A percentile compares a stretch with the other conserved stretches of the same genome.
Evolutionary conservation across 2,797 vertebrate genomes (phyloP).

Genomic region (Malurus splendens): DNA sequence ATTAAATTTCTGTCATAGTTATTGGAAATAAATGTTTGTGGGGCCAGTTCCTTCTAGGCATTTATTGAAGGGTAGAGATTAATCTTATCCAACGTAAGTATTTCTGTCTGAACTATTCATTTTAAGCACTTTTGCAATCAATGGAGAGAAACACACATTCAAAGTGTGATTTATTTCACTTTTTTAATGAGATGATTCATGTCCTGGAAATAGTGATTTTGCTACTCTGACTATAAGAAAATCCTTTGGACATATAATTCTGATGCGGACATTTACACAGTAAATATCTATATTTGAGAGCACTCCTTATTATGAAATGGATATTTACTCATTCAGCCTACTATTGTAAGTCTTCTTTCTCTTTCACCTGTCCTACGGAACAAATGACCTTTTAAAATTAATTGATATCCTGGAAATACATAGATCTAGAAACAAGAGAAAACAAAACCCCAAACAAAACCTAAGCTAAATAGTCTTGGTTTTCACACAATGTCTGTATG

Average conservation of each 20-base stretch:
- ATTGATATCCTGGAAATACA: neutral
- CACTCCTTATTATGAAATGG: neutral
- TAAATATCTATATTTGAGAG: neutral
- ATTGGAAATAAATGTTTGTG: neutral
- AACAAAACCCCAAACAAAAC: neutral
- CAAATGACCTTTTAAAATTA: neutral
- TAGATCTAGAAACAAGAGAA: neutral
- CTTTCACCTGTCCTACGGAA: neutral
- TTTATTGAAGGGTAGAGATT: neutral
- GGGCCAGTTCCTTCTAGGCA: neutral
- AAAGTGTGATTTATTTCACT: neutral
- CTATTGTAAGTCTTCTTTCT: neutral
- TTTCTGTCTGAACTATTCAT: neutral
- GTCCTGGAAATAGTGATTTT: neutral
- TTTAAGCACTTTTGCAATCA: neutral
- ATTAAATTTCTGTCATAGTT: neutral
- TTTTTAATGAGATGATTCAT: neutral
- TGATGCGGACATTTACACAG: neutral
- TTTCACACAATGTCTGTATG: neutral
- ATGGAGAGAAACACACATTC: neutral
- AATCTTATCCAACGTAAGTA: neutral
- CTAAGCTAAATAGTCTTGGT: accelerated
- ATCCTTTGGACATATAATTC: neutral
- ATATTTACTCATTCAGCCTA: neutral
- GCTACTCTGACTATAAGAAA: neutral